Evolutionary conservation across 1,140 invertebrate genomes (phyloP).

Genomic region (Phortica variegata): DNA sequence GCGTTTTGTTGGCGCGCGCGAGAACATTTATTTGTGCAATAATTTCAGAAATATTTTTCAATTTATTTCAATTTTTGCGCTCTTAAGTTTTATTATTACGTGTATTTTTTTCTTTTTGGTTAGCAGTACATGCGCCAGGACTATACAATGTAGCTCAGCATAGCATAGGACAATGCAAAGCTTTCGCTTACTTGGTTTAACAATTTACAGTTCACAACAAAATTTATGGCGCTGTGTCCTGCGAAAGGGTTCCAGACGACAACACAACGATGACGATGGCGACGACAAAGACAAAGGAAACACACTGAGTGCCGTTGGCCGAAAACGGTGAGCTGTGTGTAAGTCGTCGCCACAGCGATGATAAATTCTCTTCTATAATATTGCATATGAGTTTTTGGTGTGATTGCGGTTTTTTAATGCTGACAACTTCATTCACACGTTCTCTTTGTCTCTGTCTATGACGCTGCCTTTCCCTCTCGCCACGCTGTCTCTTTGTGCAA

Average conservation of each 20-base stretch:
- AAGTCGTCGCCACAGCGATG: constrained; percentile 14
- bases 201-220: constrained; percentile 40
- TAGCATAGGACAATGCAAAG: constrained; percentile 24
- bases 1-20: too few species aligned
- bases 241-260: constrained; percentile 27
- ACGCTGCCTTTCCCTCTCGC: too few species aligned
- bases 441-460: constrained; percentile 41
- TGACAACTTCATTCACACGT: constrained; percentile 8
- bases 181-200: constrained; percentile 39
- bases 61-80: constrained; percentile 51
- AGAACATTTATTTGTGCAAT: too few species aligned
- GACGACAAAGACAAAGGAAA: constrained; percentile 12
- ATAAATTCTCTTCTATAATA: constrained; percentile 31
- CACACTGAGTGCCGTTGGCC: constrained; percentile 2
- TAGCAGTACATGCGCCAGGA: too few species aligned
- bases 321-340: constrained; percentile 1
- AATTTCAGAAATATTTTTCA: constrained; percentile 42
- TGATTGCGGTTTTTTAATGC: constrained; percentile 2
- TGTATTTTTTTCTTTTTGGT: constrained; percentile 5
- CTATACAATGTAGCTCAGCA: too few species aligned
- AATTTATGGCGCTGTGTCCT: constrained; percentile 41
- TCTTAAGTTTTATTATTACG: constrained; percentile 27
- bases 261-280: constrained; percentile 4
- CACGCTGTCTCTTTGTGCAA: too few species aligned
- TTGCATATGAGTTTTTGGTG: constrained; percentile 12